Evolutionary conservation across 2,797 vertebrate species (phyloP).

Genomic region (Erpetoichthys calabaricus): DNA sequence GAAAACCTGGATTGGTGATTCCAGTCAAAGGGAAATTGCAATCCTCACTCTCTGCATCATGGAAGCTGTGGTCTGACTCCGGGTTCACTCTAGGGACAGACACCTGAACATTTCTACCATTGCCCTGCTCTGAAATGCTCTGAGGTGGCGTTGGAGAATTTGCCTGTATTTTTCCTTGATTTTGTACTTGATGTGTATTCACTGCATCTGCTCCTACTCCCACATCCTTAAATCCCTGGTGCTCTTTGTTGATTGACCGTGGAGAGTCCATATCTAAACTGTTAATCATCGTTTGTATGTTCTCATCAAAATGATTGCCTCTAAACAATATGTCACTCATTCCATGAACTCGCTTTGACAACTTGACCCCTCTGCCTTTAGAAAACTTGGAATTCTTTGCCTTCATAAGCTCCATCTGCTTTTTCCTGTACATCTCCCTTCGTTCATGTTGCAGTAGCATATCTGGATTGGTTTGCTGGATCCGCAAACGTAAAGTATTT

Average conservation of each 20-base stretch:
- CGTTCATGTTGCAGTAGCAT: slow-evolving; percentile 43
- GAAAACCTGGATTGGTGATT: slow-evolving; percentile 18
- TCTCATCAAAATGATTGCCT: slow-evolving; percentile 32
- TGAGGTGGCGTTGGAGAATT: background rate
- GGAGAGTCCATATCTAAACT: slow-evolving; percentile 15
- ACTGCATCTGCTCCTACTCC: background rate
- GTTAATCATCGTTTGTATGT: slow-evolving; percentile 34
- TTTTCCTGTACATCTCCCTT: slow-evolving; percentile 35
- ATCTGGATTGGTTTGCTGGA: slow-evolving; percentile 47
- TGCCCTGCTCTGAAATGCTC: background rate
- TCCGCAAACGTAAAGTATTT: slow-evolving; percentile 61
- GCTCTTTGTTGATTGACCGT: slow-evolving; percentile 1
- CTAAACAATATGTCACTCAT: slow-evolving; percentile 17
- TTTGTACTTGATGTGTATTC: background rate
- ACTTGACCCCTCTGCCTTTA: slow-evolving; percentile 21
- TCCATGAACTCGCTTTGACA: slow-evolving; percentile 11
- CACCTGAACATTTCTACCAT: slow-evolving; percentile 13
- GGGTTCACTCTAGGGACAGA: slow-evolving; percentile 25
- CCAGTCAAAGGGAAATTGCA: slow-evolving; percentile 6
- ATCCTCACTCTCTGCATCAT: slow-evolving; percentile 16
- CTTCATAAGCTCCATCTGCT: slow-evolving; percentile 21
- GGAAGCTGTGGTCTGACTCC: slow-evolving; percentile 19
- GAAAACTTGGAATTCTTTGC: slow-evolving; percentile 17
- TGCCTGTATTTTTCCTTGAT: background rate
- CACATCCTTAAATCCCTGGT: slow-evolving; percentile 6